Conservation (phyloP, 30 jellyfish, hydroid and myxozoan species). For the Calvadosia cruxmelitensis region DNA sequence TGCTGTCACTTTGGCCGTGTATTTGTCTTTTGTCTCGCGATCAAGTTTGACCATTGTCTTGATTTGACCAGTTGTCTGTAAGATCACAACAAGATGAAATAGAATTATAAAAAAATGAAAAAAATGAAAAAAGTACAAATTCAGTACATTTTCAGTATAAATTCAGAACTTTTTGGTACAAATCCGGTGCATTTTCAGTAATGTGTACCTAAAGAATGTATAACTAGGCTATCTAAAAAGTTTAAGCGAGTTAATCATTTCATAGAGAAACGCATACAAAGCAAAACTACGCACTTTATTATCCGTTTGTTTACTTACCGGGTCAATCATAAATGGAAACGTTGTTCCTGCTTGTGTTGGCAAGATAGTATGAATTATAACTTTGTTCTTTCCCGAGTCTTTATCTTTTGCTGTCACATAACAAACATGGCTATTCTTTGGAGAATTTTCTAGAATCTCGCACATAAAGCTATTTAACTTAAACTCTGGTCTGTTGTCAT, state of each 20-base stretch:
- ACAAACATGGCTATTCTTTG: background rate
- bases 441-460: background rate
- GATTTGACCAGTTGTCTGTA: constrained; percentile 27
- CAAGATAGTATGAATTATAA: background rate
- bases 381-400: background rate
- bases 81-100: background rate
- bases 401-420: background rate
- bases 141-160: too few relatives aligned
- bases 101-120: too few relatives aligned
- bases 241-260: too few relatives aligned
- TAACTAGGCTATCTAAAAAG: too few relatives aligned
- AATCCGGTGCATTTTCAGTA: too few relatives aligned
- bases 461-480: background rate
- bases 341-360: background rate
- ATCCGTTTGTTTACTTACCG: background rate
- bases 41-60: constrained; percentile 10
- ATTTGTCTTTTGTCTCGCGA: constrained; percentile 15
- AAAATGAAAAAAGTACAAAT: too few relatives aligned
- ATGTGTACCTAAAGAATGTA: too few relatives aligned
- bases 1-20: constrained; percentile 22
- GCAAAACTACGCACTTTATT: too few relatives aligned
- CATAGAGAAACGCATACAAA: too few relatives aligned
- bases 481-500: constrained; percentile 7
- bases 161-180: too few relatives aligned
- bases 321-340: background rate